These are phyloP conservation scores for Datnioides undecimradiatus DNA, from an alignment of 2,113 vertebrate genomes.

Conservation along the genomic window DNA sequence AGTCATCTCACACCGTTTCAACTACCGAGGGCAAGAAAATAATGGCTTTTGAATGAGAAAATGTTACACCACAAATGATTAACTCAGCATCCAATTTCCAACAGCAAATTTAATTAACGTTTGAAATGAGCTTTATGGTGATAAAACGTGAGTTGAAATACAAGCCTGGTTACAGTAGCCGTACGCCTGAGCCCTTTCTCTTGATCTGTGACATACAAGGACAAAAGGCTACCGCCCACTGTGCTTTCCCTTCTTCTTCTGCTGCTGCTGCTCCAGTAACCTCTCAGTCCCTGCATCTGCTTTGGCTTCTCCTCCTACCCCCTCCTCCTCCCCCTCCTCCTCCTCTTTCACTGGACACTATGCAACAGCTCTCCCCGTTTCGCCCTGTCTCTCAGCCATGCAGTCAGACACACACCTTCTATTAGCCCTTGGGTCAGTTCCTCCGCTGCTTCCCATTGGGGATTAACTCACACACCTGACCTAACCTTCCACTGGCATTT, in stretches of 20 bases:
- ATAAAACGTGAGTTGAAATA: constrained; percentile 39
- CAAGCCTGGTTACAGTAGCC: constrained; percentile 39
- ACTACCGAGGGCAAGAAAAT: constrained; percentile 19
- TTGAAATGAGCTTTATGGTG: constrained; percentile 45
- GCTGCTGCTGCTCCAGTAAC: constrained; percentile 70
- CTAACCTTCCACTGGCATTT: constrained; percentile 76
- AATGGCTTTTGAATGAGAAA: constrained; percentile 34
- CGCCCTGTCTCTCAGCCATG: constrained; percentile 50
- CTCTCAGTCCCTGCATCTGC: constrained; percentile 64
- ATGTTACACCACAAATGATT: constrained; percentile 9
- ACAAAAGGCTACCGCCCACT: constrained; percentile 73
- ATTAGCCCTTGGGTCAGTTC: constrained; percentile 67
- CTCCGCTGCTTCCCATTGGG: constrained; percentile 61
- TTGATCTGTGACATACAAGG: constrained; percentile 78
- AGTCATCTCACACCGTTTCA: constrained; percentile 77
- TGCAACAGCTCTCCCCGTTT: constrained; percentile 31
- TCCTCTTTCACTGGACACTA: constrained; percentile 39
- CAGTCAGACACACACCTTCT: constrained; percentile 60
- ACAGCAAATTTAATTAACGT: constrained; percentile 46
- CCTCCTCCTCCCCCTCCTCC: constrained; percentile 22
- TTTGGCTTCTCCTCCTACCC: constrained; percentile 59
- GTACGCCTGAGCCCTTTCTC: constrained; percentile 37
- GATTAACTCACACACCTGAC: constrained; percentile 73
- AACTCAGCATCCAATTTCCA: constrained; percentile 31
- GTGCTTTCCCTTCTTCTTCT: constrained; percentile 47